A percentile compares a stretch with the other conserved stretches of the same genome.
phyloP scores from a whole-genome alignment of 2,113 vertebrate species.

The Amblyopsis rosae region DNA sequence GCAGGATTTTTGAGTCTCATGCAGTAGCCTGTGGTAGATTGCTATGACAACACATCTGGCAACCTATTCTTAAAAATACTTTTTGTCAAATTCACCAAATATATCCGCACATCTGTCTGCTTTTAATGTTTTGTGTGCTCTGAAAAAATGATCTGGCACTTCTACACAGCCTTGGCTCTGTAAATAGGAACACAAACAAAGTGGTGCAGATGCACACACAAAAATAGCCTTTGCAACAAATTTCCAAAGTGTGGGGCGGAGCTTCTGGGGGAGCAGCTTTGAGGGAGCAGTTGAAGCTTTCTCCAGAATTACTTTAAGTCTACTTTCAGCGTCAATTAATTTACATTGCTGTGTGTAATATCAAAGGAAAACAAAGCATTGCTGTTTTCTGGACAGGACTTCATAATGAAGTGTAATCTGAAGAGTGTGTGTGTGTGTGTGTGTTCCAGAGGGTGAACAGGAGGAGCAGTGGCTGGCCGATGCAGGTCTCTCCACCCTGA shows the following conservation, averaged over 20 bases:
- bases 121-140: too few species aligned
- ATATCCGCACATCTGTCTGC: too few species aligned
- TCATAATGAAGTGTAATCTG: not conserved
- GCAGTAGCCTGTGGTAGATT: conserved; percentile 21
- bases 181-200: too few species aligned
- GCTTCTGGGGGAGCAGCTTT: too few species aligned
- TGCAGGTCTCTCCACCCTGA: conserved; percentile 82
- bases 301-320: not conserved
- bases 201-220: too few species aligned
- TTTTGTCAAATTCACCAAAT: too few species aligned
- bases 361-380: too few species aligned
- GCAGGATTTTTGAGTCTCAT: conserved; percentile 43
- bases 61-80: conserved; percentile 11
- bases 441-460: conserved; percentile 80
- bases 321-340: not conserved
- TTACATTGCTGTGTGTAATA: not conserved
- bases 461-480: conserved; percentile 89
- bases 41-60: conserved; percentile 43
- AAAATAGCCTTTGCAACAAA: too few species aligned
- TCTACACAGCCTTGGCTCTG: too few species aligned
- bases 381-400: not conserved
- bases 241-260: too few species aligned
- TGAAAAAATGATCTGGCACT: too few species aligned
- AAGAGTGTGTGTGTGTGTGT: conserved; percentile 9
- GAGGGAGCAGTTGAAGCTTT: too few species aligned